These are phyloP conservation scores for Dynastes grantii DNA, from an alignment of 2,888 invertebrate genomes.

Conservation along the genomic window DNA sequence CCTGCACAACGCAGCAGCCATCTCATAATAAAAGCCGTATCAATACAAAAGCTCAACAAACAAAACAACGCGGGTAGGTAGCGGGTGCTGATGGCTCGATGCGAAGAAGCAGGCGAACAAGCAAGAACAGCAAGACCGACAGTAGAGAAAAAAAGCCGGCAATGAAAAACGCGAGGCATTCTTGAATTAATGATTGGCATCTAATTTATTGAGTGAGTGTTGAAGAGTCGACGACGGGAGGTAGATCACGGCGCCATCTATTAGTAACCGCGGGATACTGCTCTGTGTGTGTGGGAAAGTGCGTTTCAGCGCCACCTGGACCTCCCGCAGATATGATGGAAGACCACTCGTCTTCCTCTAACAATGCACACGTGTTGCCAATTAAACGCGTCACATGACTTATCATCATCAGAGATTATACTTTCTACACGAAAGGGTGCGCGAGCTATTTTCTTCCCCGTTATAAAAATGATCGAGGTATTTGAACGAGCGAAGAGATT, in stretches of 20 bases:
- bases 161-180: constrained; percentile 45
- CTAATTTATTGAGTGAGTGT: constrained; percentile 62
- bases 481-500: not conserved
- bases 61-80: constrained; percentile 29
- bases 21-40: constrained; percentile 36
- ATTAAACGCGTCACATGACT: constrained; percentile 61
- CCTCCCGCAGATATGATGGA: constrained; percentile 66
- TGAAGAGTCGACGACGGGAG: constrained; percentile 65
- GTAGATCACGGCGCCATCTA: constrained; percentile 68
- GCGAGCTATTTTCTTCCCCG: not conserved
- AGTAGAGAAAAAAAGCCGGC: constrained; percentile 22
- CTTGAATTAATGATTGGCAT: constrained; percentile 56
- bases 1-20: not conserved
- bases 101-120: constrained; percentile 24
- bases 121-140: constrained; percentile 9
- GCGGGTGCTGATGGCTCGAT: constrained; percentile 13
- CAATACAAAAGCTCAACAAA: constrained; percentile 38
- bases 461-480: not conserved
- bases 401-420: constrained; percentile 48
- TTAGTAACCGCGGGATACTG: constrained; percentile 64
- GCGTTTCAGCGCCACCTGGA: constrained; percentile 67
- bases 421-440: not conserved
- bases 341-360: constrained; percentile 61
- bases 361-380: constrained; percentile 61
- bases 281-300: constrained; percentile 61